These are phyloP conservation scores for Elanoides forficatus DNA, from an alignment of 2,113 vertebrate species.

Conservation along the genomic window DNA sequence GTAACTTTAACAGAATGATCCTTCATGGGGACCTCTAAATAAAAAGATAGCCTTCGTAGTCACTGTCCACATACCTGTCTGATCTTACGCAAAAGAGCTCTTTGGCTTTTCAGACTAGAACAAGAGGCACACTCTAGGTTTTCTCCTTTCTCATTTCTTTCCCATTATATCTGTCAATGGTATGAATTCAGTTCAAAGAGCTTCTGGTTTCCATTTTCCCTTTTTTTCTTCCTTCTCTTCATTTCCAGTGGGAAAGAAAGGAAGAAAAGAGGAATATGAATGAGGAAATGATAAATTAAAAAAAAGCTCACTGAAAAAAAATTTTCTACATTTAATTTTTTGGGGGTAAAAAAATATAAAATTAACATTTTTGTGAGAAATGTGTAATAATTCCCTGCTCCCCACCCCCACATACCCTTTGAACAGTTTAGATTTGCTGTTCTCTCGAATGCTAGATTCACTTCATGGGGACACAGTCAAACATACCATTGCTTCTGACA, in stretches of 20 bases:
- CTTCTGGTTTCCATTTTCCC: background rate
- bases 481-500: background rate
- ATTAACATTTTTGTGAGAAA: background rate
- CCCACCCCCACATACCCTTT: no score
- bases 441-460: background rate
- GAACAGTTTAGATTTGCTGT: background rate
- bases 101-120: background rate
- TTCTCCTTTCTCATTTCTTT: background rate
- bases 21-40: background rate
- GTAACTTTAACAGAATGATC: background rate
- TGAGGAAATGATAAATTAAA: background rate
- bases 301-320: background rate
- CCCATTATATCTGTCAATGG: background rate
- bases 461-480: background rate
- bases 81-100: background rate
- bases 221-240: background rate
- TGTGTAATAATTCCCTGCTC: background rate
- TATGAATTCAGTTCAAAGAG: background rate
- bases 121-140: background rate
- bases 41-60: background rate
- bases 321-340: background rate
- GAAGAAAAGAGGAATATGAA: background rate
- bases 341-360: background rate
- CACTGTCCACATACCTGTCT: background rate
- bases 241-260: background rate